phyloP scores from a whole-genome alignment of 1,140 invertebrate genomes.

The Hirudo medicinalis region DNA sequence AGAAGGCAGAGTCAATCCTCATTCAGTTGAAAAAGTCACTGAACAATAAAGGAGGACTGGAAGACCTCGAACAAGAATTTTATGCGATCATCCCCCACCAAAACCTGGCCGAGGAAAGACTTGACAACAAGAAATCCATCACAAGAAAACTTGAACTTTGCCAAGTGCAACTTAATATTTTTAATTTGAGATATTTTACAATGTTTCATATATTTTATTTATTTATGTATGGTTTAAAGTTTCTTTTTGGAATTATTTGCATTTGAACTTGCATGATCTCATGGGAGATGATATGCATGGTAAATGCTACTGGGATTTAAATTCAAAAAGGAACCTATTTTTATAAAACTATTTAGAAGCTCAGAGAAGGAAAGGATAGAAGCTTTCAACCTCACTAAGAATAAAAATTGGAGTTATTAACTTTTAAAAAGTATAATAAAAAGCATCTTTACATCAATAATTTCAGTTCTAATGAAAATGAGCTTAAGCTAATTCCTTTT shows the following conservation, averaged over 20 bases:
- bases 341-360: too few relatives aligned
- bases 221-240: slow-evolving; percentile 1
- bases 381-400: too few relatives aligned
- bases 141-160: slow-evolving; percentile 35
- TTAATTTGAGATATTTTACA: neutral
- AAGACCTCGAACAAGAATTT: slow-evolving; percentile 29
- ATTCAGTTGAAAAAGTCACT: slow-evolving; percentile 30
- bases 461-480: neutral
- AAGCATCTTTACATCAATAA: neutral
- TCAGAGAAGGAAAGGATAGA: too few relatives aligned
- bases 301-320: too few relatives aligned
- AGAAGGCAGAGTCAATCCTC: slow-evolving; percentile 37
- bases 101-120: neutral
- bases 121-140: slow-evolving; percentile 26
- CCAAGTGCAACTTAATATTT: slow-evolving; percentile 30
- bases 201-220: neutral
- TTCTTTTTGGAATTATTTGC: slow-evolving; percentile 4
- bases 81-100: slow-evolving; percentile 30
- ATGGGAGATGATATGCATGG: too few relatives aligned
- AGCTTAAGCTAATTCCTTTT: slow-evolving; percentile 18
- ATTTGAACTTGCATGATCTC: too few relatives aligned
- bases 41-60: slow-evolving; percentile 21
- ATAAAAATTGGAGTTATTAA: too few relatives aligned
- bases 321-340: too few relatives aligned
- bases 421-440: neutral